Percentiles rank a stretch among this genome's conserved stretches.
phyloP scores from a whole-genome alignment of 2,113 vertebrate genomes.

The Colossoma macropomum region DNA sequence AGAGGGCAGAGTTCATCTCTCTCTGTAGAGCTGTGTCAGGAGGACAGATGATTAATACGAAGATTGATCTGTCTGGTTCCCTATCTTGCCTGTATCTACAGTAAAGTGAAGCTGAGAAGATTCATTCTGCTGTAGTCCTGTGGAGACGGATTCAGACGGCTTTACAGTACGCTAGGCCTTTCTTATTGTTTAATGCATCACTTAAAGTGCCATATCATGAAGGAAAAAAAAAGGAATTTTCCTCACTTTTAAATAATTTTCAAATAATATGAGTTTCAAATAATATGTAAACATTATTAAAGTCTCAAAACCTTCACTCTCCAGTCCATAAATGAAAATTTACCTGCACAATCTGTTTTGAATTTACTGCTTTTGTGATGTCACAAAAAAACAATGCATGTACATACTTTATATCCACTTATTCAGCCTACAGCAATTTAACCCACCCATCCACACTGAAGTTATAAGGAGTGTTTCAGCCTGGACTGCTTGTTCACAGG shows the following conservation, averaged over 20 bases:
- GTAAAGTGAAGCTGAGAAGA: slow-evolving; percentile 10
- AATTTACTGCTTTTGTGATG: too few species aligned
- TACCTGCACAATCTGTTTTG: too few species aligned
- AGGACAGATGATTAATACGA: slow-evolving; percentile 52
- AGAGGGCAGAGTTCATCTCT: slow-evolving; percentile 45
- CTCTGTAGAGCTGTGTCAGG: slow-evolving; percentile 42
- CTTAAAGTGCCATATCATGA: background rate
- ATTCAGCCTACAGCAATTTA: too few species aligned
- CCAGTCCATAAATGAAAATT: too few species aligned
- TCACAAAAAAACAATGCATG: too few species aligned
- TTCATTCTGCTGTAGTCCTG: slow-evolving; percentile 28
- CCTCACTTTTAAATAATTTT: background rate
- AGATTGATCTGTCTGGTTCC: slow-evolving; percentile 43
- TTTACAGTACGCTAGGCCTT: slow-evolving; percentile 12
- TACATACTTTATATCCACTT: too few species aligned
- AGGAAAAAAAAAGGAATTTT: background rate
- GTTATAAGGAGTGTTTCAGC: too few species aligned
- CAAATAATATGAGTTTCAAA: too few species aligned
- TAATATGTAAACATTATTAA: too few species aligned
- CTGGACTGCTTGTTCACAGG: too few species aligned
- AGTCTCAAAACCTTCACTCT: too few species aligned
- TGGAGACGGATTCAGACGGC: slow-evolving; percentile 7
- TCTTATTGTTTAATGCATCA: slow-evolving; percentile 34
- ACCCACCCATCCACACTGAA: too few species aligned
- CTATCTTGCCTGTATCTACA: slow-evolving; percentile 39